Conservation (phyloP, 2,888 invertebrate genomes). For the Ennomos erosarius region DNA sequence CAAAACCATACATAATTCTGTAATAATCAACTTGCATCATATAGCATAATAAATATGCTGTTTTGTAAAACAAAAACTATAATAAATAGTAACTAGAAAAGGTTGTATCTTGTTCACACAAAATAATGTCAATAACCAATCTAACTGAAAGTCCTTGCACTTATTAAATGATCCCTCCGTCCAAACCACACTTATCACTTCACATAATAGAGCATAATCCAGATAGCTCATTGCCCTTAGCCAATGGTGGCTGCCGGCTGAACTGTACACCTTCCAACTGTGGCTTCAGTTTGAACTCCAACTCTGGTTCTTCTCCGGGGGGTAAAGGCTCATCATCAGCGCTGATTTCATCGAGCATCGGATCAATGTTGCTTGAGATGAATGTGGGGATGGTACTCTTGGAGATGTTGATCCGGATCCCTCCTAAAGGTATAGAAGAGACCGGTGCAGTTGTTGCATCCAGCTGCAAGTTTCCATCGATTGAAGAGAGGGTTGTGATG, state of each 20-base stretch:
- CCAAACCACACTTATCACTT: constrained; percentile 38
- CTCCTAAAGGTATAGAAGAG: constrained; percentile 73
- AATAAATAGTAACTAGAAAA: too few species aligned
- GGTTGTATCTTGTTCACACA: too few species aligned
- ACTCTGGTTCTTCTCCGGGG: constrained; percentile 83
- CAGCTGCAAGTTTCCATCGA: constrained; percentile 91
- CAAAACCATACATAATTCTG: too few species aligned
- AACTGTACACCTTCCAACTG: constrained; percentile 87
- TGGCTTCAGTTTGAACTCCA: constrained; percentile 87
- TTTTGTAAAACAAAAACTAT: too few species aligned
- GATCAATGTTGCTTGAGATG: constrained; percentile 40
- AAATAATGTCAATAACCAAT: too few species aligned
- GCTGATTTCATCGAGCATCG: constrained; percentile 63
- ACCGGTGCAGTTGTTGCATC: constrained; percentile 75
- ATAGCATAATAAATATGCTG: too few species aligned
- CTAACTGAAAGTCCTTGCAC: not conserved
- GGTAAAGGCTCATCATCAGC: constrained; percentile 83
- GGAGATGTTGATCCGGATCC: constrained; percentile 93
- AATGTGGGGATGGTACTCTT: constrained; percentile 82
- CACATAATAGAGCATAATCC: constrained; percentile 95
- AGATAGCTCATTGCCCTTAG: constrained; percentile 92
- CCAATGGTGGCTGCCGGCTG: constrained; percentile 89
- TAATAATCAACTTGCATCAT: too few species aligned
- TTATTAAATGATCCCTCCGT: not conserved
- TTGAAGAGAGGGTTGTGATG: constrained; percentile 86